These are phyloP conservation scores for Malurus leucopterus DNA, from an alignment of 2,797 vertebrate genomes.

Conservation along the genomic window DNA sequence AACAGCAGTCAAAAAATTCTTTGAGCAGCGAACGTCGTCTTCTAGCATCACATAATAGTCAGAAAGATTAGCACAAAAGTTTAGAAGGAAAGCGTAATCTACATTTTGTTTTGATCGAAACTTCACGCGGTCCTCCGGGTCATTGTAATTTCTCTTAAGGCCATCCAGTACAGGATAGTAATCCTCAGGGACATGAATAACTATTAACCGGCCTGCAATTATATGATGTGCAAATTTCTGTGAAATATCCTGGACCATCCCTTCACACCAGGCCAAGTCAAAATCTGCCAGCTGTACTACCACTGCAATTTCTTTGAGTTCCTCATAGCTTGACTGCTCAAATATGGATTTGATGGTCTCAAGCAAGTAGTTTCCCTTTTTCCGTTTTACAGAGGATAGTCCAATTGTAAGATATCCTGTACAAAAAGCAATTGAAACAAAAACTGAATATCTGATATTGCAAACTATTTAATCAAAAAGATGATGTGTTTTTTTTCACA, in stretches of 20 bases:
- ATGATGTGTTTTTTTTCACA: not conserved
- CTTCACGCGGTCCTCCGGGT: slow-evolving; percentile 91
- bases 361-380: slow-evolving; percentile 93
- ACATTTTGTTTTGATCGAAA: slow-evolving; percentile 98
- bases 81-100: slow-evolving; percentile 95
- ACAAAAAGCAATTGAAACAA: slow-evolving; percentile 46
- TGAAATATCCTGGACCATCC: slow-evolving; percentile 89
- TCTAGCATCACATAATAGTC: slow-evolving; percentile 97
- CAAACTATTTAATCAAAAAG: not conserved
- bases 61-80: slow-evolving; percentile 96
- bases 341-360: slow-evolving; percentile 98
- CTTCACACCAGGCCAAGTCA: slow-evolving; percentile 89
- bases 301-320: slow-evolving; percentile 94
- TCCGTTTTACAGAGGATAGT: slow-evolving; percentile 91
- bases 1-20: slow-evolving; percentile 91
- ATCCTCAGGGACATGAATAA: slow-evolving; percentile 91
- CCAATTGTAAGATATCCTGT: slow-evolving; percentile 92
- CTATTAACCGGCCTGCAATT: slow-evolving; percentile 90
- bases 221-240: slow-evolving; percentile 96
- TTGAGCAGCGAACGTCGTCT: slow-evolving; percentile 93
- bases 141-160: slow-evolving; percentile 97
- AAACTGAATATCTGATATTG: not conserved
- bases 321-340: slow-evolving; percentile 97
- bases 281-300: slow-evolving; percentile 95
- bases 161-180: slow-evolving; percentile 91